Conservation (phyloP, 2,888 invertebrate species). For the Caenorhabditis sulstoni region DNA sequence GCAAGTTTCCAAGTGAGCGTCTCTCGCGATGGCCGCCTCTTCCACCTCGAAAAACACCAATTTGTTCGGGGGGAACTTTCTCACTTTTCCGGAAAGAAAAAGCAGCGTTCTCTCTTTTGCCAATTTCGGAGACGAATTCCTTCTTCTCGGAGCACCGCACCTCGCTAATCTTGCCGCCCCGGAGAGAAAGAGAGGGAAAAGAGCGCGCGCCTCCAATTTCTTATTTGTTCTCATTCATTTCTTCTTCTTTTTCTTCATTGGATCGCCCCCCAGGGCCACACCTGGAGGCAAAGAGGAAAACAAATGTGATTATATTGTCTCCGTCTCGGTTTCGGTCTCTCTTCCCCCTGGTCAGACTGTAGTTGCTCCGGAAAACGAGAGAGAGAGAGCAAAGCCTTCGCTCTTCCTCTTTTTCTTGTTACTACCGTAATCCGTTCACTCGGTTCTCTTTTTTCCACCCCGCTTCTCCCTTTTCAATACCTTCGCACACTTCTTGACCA, state of each 20-base stretch:
- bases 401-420: not conserved
- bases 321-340: not conserved
- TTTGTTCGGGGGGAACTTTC: too few relatives aligned
- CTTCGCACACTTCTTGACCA: conserved; percentile 26
- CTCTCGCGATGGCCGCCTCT: too few relatives aligned
- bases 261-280: conserved; percentile 22
- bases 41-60: too few relatives aligned
- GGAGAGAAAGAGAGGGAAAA: not conserved
- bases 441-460: too few relatives aligned
- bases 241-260: not conserved
- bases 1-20: too few relatives aligned
- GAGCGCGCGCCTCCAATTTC: conserved; percentile 10
- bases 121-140: too few relatives aligned
- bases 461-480: too few relatives aligned
- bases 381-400: too few relatives aligned
- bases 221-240: conserved; percentile 41
- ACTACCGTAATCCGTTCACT: too few relatives aligned
- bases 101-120: not conserved
- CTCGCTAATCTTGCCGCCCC: conserved; percentile 22
- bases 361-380: too few relatives aligned
- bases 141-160: conserved; percentile 10
- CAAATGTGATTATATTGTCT: conserved; percentile 35
- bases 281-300: conserved; percentile 31
- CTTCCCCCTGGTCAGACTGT: too few relatives aligned
- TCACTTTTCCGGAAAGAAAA: too few relatives aligned